These are phyloP conservation scores for Stenolophus ochropezus DNA, from an alignment of 2,888 invertebrate species.

Conservation along the genomic window DNA sequence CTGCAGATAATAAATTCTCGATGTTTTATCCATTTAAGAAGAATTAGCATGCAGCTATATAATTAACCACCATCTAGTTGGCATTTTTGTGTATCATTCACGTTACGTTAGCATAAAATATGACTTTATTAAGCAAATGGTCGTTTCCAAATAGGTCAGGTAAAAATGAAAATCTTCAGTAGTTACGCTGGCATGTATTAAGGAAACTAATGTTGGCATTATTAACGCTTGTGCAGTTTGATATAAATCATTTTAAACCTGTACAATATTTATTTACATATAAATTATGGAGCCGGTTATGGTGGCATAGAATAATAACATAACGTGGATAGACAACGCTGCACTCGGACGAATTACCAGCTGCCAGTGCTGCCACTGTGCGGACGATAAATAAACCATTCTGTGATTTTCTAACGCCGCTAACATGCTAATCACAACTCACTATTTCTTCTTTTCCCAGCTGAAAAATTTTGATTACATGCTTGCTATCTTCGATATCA, in stretches of 20 bases:
- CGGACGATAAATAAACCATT: constrained; percentile 26
- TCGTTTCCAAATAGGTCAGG: constrained; percentile 52
- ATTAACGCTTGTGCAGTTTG: constrained; percentile 53
- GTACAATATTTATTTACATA: constrained; percentile 58
- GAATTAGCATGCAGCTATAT: constrained; percentile 54
- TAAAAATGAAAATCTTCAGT: constrained; percentile 54
- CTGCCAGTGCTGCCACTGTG: constrained; percentile 29
- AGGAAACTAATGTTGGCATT: constrained; percentile 58
- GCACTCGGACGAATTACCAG: constrained; percentile 24
- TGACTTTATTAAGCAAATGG: constrained; percentile 58
- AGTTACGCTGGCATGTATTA: constrained; percentile 51
- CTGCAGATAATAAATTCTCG: constrained; percentile 53
- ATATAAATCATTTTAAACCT: constrained; percentile 58
- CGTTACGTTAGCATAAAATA: constrained; percentile 51
- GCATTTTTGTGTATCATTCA: constrained; percentile 41
- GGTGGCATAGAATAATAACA: constrained; percentile 42
- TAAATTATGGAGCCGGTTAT: constrained; percentile 52
- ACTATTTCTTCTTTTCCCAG: neutral
- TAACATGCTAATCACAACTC: constrained; percentile 34
- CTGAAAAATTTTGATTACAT: constrained; percentile 23
- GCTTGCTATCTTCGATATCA: constrained; percentile 15
- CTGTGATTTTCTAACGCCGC: constrained; percentile 22
- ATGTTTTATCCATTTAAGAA: constrained; percentile 46
- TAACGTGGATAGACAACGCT: constrained; percentile 17
- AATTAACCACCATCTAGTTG: constrained; percentile 50